These are phyloP conservation scores for Apis mellifera DNA, from an alignment of 1,140 invertebrate genomes.

Conservation along the genomic window DNA sequence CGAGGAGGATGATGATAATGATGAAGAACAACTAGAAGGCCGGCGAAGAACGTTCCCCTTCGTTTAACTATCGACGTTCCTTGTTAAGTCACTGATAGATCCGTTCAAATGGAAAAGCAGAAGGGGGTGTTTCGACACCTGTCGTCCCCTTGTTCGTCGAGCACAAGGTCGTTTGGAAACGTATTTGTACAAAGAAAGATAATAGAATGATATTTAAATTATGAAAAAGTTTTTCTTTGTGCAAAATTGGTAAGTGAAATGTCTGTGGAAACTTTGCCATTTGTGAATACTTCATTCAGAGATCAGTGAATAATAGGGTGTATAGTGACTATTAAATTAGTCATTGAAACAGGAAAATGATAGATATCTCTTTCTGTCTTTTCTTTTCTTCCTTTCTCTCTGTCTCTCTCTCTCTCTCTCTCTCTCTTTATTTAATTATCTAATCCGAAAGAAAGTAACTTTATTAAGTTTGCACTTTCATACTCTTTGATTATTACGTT, in stretches of 20 bases:
- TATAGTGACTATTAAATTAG: not conserved
- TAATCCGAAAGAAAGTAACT: not conserved
- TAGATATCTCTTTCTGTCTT: not conserved
- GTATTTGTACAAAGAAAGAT: not conserved
- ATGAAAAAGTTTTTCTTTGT: not conserved
- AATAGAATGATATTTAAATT: not conserved
- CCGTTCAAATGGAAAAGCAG: not conserved
- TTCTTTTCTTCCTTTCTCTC: no score
- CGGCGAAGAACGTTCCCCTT: slow-evolving; percentile 52
- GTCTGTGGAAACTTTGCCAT: not conserved
- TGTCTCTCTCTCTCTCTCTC: no score
- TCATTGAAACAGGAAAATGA: not conserved
- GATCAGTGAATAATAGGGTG: not conserved
- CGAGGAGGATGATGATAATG: slow-evolving; percentile 65
- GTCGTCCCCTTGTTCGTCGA: not conserved
- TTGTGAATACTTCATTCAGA: not conserved
- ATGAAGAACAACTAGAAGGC: slow-evolving; percentile 60
- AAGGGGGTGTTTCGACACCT: slow-evolving; percentile 29
- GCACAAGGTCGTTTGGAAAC: slow-evolving; percentile 10
- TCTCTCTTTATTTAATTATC: not conserved
- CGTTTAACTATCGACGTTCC: slow-evolving; percentile 39
- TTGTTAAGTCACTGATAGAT: slow-evolving; percentile 8
- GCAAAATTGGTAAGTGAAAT: not conserved
- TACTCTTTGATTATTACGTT: slow-evolving; percentile 24
- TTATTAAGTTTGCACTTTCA: not conserved